Evolutionary conservation across 2,888 invertebrate species (phyloP), one percentile per base, ranked within the genome.

Genomic region (Encarsia formosa): DNA sequence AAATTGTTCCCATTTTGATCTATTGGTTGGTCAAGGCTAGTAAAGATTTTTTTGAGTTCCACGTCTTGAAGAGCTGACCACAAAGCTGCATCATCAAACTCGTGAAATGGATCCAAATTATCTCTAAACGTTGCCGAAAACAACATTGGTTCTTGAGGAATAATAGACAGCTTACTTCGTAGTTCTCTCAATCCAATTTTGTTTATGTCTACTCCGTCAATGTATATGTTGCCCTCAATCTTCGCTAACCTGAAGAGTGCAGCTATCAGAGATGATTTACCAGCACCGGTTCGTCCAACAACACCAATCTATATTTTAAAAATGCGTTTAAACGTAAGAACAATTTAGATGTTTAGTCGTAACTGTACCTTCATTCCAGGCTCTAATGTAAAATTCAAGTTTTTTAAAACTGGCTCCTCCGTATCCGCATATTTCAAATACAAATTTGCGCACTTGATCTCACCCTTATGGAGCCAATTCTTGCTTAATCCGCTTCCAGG

Each of bases 71-170:
- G 73, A 0, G 87, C 88, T 54, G 79, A 78, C 91, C 92, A 92
- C 53, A 93, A 78, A 16, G 81, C 79, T 0, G 78, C 80, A 62
- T 92, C 92, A 0, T 80, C 77, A 59, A 83, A 83, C 66, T 85
- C 83, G 49, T 83, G 80, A 67, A 91, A 87, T 0, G 92, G 92
- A 77, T 92, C 92, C 67, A 93, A 77, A 73, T 93, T 93, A 67
- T 87, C 84, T 8, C 93, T 79, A 26, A 93, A 74, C n/a, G 87
- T 84, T 9, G 88, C 88, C 0, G 88, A 87, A 71, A 94, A 93
- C 19, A 93, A 73, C 22, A 92, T 85, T 0, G 93, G 92, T 65
- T 92, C 91, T 77, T 95, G 95, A 0, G 95, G 95, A 66, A 96
- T 95, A 55, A 95, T 94, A 0, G 94, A 53, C 0, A 56, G 15